These are phyloP conservation scores for Sphaerophoria rueppellii DNA, from an alignment of 2,888 invertebrate genomes.

Conservation along the genomic window DNA sequence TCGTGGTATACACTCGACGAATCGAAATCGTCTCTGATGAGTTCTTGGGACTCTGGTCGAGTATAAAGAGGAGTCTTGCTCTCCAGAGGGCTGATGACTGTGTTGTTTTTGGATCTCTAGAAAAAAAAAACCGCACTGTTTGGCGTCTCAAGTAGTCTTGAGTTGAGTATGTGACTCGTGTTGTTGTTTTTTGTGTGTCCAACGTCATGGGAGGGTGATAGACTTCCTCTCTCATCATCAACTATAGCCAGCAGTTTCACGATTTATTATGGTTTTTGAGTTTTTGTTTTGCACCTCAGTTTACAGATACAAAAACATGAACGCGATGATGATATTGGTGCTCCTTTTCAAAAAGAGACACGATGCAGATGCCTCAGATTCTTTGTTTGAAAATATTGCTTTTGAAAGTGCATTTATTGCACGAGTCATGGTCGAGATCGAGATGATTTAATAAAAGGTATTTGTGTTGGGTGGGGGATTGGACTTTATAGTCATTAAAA, in stretches of 20 bases:
- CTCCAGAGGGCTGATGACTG: slow-evolving; percentile 52
- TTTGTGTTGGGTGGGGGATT: slow-evolving; percentile 40
- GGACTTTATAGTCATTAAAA: slow-evolving; percentile 49
- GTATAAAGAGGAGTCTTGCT: slow-evolving; percentile 18
- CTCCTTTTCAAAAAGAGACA: slow-evolving; percentile 46
- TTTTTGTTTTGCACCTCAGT: slow-evolving; percentile 32
- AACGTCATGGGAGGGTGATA: slow-evolving; percentile 25
- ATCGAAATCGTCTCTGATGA: slow-evolving; percentile 17
- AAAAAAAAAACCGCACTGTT: not conserved
- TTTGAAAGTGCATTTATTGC: slow-evolving; percentile 37
- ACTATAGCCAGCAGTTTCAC: not conserved
- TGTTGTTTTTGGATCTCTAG: not conserved
- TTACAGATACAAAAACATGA: slow-evolving; percentile 26
- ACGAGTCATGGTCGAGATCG: slow-evolving; percentile 3
- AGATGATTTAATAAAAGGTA: slow-evolving; percentile 42
- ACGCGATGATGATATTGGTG: slow-evolving; percentile 21
- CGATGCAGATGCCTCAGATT: slow-evolving; percentile 47
- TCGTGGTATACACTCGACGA: slow-evolving; percentile 3
- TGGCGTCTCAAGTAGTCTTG: not conserved
- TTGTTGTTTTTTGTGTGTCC: not conserved
- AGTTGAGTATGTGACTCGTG: slow-evolving; percentile 12
- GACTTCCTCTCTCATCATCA: slow-evolving; percentile 11
- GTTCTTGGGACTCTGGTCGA: slow-evolving; percentile 33
- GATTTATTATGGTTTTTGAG: slow-evolving; percentile 5
- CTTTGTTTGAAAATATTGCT: not conserved